A percentile compares a stretch with the other conserved stretches of the same genome.
These are phyloP conservation scores for Agrochola lota DNA, from an alignment of 2,888 invertebrate species.

Conservation along the genomic window DNA sequence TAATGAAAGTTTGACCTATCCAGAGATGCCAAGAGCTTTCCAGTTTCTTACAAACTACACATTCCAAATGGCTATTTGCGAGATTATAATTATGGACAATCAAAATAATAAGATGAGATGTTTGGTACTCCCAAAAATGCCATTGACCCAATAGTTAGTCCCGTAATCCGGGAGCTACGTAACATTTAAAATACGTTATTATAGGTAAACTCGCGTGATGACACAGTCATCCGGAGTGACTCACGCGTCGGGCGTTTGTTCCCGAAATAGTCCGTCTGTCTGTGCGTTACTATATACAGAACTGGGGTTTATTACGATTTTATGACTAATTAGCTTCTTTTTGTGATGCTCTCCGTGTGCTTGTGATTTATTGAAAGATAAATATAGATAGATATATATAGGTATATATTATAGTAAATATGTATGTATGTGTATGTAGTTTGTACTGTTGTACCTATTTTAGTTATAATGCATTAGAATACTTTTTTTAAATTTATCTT, in stretches of 20 bases:
- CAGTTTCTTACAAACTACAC: background rate
- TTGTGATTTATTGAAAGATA: conserved; percentile 20
- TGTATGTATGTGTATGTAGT: too few relatives aligned
- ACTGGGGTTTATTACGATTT: conserved; percentile 59
- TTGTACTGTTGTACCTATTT: too few relatives aligned
- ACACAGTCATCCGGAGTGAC: conserved; percentile 76
- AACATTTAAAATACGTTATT: conserved; percentile 56
- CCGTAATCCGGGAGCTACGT: conserved; percentile 28
- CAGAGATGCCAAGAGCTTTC: background rate
- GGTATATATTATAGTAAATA: too few relatives aligned
- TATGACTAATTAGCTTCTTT: conserved; percentile 57
- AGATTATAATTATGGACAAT: background rate
- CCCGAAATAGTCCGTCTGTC: conserved; percentile 77
- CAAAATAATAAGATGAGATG: background rate
- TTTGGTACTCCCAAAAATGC: background rate
- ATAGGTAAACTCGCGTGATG: conserved; percentile 69
- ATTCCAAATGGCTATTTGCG: background rate
- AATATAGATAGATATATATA: too few relatives aligned
- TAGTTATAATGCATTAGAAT: too few relatives aligned
- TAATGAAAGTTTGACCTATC: background rate
- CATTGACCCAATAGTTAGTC: conserved; percentile 16
- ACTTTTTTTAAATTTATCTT: too few relatives aligned
- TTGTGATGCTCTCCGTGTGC: conserved; percentile 23
- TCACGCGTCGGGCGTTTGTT: conserved; percentile 64
- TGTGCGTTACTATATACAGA: conserved; percentile 68